Percentiles rank a stretch among this genome's conserved stretches.
Conservation (phyloP, 2,797 vertebrate species). For the Silurus aristotelis region DNA sequence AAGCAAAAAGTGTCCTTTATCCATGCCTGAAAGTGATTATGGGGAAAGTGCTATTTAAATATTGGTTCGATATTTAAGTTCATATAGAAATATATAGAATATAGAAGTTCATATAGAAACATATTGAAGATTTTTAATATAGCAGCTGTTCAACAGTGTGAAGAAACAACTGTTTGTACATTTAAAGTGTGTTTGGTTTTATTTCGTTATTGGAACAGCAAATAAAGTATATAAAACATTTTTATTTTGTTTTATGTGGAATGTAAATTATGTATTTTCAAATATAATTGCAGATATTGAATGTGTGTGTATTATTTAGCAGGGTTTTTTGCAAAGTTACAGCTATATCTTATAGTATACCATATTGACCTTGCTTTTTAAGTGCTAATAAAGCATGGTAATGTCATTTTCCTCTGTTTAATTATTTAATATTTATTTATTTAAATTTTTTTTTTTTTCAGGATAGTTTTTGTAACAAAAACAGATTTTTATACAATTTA, state of each 20-base stretch:
- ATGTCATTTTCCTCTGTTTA: not conserved
- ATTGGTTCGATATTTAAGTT: slow-evolving; percentile 8
- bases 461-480: not conserved
- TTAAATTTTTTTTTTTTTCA: not conserved
- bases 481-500: not conserved
- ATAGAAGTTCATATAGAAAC: not conserved
- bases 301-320: not conserved
- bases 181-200: not conserved
- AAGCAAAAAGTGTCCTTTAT: slow-evolving; percentile 4
- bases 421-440: not conserved
- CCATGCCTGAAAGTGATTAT: not conserved
- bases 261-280: not conserved
- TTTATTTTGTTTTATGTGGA: not conserved
- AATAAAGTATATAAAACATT: not conserved
- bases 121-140: not conserved
- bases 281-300: not conserved
- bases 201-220: not conserved
- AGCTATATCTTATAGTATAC: not conserved
- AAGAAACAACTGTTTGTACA: not conserved
- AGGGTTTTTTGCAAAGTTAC: not conserved
- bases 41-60: not conserved
- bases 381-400: not conserved
- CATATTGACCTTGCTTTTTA: not conserved
- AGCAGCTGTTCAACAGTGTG: not conserved
- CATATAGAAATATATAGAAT: not conserved